Conservation (phyloP, 2,888 invertebrate species). For the Chirona hameri region DNA sequence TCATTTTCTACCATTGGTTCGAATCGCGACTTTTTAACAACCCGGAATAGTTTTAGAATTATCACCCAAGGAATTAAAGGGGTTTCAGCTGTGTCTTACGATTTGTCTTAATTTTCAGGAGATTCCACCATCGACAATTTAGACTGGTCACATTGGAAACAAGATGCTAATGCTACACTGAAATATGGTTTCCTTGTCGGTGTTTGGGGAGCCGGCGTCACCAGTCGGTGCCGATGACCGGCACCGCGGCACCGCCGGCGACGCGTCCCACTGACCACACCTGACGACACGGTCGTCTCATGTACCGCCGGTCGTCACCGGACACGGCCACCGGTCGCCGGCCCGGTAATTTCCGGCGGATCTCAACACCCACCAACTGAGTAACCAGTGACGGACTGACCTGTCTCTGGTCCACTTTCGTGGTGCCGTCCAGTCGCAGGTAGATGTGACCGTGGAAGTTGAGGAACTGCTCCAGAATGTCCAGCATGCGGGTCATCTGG, state of each 20-base stretch:
- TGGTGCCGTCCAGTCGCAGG: slow-evolving; percentile 91
- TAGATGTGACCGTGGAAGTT: slow-evolving; percentile 96
- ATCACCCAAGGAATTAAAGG: too few species aligned
- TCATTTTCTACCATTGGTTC: too few species aligned
- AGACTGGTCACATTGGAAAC: too few species aligned
- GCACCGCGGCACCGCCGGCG: not conserved
- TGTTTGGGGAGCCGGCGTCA: not conserved
- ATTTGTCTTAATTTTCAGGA: too few species aligned
- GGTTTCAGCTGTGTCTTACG: too few species aligned
- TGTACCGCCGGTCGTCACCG: slow-evolving; percentile 25
- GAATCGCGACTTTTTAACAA: too few species aligned
- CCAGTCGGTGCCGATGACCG: not conserved
- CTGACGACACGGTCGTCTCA: not conserved
- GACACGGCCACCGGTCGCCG: not conserved
- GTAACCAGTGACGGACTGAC: slow-evolving; percentile 46
- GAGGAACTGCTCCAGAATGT: slow-evolving; percentile 94
- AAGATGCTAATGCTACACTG: too few species aligned
- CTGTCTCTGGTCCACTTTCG: slow-evolving; percentile 90
- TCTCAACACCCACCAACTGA: too few species aligned
- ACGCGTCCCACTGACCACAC: not conserved
- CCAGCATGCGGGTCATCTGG: slow-evolving; percentile 99
- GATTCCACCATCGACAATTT: too few species aligned
- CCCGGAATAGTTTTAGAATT: too few species aligned
- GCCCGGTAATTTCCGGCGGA: slow-evolving; percentile 13
- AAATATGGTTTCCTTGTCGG: not conserved